Evolutionary conservation across 35 echinoderm and acorn worm genomes (phyloP).

Genomic region (Heliocidaris erythrogramma): DNA sequence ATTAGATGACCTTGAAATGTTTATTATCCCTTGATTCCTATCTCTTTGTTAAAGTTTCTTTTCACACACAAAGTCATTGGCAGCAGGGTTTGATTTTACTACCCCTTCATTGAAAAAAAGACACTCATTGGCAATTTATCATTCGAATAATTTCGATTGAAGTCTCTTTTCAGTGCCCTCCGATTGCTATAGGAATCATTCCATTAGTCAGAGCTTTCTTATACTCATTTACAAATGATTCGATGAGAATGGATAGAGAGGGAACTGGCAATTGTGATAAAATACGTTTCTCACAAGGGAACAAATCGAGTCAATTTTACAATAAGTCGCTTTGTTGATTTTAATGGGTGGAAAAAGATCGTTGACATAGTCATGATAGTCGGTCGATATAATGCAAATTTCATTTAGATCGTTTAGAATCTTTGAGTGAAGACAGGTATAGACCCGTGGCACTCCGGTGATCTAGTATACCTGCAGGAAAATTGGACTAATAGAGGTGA

Average conservation of each 20-base stretch:
- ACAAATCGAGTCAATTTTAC: slow-evolving; percentile 4
- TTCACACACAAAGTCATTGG: not conserved
- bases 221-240: slow-evolving; percentile 18
- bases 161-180: not conserved
- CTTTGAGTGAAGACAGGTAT: not conserved
- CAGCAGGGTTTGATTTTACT: not conserved
- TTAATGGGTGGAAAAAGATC: not conserved
- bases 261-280: not conserved
- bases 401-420: not conserved
- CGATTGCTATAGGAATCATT: not conserved
- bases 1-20: slow-evolving; percentile 5
- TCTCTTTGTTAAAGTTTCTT: not conserved
- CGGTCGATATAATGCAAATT: not conserved
- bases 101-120: not conserved
- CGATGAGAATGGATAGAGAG: not conserved
- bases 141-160: slow-evolving; percentile 18
- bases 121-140: not conserved
- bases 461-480: not conserved
- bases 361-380: not conserved
- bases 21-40: not conserved
- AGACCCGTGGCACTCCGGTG: not conserved
- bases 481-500: not conserved
- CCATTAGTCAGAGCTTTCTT: not conserved
- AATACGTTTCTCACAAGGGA: not conserved
- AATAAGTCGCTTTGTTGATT: not conserved